phyloP scores from a whole-genome alignment of 2,797 vertebrate genomes.

The Leptodactylus fallax region DNA sequence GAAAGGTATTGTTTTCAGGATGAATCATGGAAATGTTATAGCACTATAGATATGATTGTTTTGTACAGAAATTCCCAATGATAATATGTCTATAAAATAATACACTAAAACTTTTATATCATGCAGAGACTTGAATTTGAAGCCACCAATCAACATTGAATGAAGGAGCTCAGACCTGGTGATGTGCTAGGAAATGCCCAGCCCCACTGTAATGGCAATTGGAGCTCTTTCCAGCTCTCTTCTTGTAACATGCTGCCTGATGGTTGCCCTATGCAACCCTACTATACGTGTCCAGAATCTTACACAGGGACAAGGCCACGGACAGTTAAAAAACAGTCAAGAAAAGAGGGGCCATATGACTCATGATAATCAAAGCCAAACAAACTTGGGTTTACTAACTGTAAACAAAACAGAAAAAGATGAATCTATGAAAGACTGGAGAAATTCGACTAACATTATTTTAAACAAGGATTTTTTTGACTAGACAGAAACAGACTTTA shows the following conservation, averaged over 20 bases:
- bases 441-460: conserved; percentile 77
- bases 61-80: neutral
- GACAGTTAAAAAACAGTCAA: conserved; percentile 72
- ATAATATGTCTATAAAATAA: neutral
- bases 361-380: conserved; percentile 74
- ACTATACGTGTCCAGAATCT: conserved; percentile 83
- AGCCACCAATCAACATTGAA: conserved; percentile 76
- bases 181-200: conserved; percentile 90
- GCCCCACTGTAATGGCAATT: conserved; percentile 91
- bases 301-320: conserved; percentile 76
- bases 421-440: conserved; percentile 76
- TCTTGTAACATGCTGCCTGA: conserved; percentile 90
- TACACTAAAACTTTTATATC: neutral
- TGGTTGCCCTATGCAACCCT: conserved; percentile 86
- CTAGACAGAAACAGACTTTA: conserved; percentile 78
- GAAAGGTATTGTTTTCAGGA: neutral
- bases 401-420: conserved; percentile 82
- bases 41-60: no score
- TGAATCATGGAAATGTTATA: neutral
- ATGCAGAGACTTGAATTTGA: conserved; percentile 3
- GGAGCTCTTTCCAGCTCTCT: conserved; percentile 84
- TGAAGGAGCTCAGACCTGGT: conserved; percentile 82
- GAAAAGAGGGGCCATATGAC: conserved; percentile 79
- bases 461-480: conserved; percentile 75
- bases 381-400: conserved; percentile 73